Base-by-base conservation (phyloP, 2,113 vertebrate species). In the Triplophysa rosa region DNA sequence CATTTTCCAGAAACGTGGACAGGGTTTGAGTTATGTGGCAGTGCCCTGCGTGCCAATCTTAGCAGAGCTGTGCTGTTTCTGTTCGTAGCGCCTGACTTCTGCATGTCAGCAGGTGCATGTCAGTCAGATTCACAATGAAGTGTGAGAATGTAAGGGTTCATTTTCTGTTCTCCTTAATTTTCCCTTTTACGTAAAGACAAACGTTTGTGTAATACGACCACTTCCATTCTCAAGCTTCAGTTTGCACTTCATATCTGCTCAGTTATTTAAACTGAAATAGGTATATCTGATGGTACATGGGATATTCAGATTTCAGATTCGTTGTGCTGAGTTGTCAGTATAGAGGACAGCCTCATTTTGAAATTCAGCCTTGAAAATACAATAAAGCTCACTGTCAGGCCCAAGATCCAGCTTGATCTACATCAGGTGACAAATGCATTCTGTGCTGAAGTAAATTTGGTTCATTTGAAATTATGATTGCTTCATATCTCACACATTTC, bases 331-430 rank as follows among this genome's bases (percentile, higher is more conserved):
- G 26, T 49, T 64, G 75, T 78, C 75, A 66, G 45, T 42, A 64
- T 37, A 63, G 74, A 67, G 67, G 49, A 63, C 45, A 14, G 23
- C 61, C 45, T 68, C 29, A 11, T 54, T 79, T 21, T 37, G 23
- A 40, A 65, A 76, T 76, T 52, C 56, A 65, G 65, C 54, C 52
- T 58, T 67, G 62, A 79, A 67, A 73, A 14, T 8, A 29, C 26
- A 8, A 26, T 47, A 74, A 58, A 67, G 19, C 62, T 63, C 42
- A 49, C 14, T 73, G 62, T 61, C 52, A 42, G 26, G 12, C 10
- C 78, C 70, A 59, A 64, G 62, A 69, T 67, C 70, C 73, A 75
- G 42, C 40, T 83, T 68, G 61, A 75, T 83, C 82, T 72, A 69
- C 77, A 37, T 69, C 24, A 13, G 14, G 68, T 71, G 68, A 67